These are phyloP conservation scores for Anarhynchus alexandrinus DNA, from an alignment of 2,113 vertebrate genomes.

Conservation along the genomic window DNA sequence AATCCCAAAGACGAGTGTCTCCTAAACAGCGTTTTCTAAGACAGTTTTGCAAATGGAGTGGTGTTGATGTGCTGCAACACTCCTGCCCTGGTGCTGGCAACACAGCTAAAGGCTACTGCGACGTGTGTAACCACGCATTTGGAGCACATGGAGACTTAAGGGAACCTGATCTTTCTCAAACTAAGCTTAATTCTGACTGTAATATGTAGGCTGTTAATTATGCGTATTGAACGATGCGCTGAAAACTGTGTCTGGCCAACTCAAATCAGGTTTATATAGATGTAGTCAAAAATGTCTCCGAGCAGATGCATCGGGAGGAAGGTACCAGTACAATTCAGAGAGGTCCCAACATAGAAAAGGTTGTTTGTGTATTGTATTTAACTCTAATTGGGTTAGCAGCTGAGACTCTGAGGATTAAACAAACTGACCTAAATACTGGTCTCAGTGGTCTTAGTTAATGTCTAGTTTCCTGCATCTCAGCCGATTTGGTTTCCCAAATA, in stretches of 20 bases:
- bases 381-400: slow-evolving; percentile 43
- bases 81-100: neutral
- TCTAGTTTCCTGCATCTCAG: neutral
- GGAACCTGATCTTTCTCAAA: slow-evolving; percentile 64
- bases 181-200: slow-evolving; percentile 16
- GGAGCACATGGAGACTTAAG: slow-evolving; percentile 52
- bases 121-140: slow-evolving; percentile 25
- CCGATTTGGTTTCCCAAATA: neutral
- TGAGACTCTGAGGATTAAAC: slow-evolving; percentile 31
- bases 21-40: rapidly evolving
- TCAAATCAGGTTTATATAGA: neutral
- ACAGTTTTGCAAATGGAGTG: neutral
- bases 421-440: slow-evolving; percentile 56
- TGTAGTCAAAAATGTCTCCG: neutral
- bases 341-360: slow-evolving; percentile 6
- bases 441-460: neutral
- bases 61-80: neutral
- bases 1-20: neutral
- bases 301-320: neutral
- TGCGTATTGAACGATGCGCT: neutral
- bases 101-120: slow-evolving; percentile 56
- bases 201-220: slow-evolving; percentile 48
- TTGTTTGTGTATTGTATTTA: slow-evolving; percentile 47
- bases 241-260: neutral
- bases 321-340: neutral